These are phyloP conservation scores for Aradophagus sp. DNA, from an alignment of 1,140 invertebrate species.

Conservation along the genomic window DNA sequence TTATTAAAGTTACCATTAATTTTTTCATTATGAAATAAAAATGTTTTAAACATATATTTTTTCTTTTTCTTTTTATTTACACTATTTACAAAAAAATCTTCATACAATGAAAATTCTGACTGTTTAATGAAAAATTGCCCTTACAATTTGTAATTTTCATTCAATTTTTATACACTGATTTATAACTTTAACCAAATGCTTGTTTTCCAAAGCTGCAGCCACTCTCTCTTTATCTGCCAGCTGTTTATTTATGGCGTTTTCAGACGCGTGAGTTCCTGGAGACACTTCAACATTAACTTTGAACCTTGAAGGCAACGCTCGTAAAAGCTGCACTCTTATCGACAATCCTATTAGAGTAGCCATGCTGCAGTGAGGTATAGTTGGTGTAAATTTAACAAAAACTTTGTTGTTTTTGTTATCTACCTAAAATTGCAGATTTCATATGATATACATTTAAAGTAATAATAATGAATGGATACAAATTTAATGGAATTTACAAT, in stretches of 20 bases:
- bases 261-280: constrained; percentile 94
- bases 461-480: too few species aligned
- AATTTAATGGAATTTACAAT: too few species aligned
- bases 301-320: constrained; percentile 89
- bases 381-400: constrained; percentile 93
- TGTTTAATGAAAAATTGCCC: too few species aligned
- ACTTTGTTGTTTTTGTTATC: constrained; percentile 84
- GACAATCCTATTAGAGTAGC: constrained; percentile 96
- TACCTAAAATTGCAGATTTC: constrained; percentile 71
- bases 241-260: constrained; percentile 96
- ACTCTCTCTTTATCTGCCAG: constrained; percentile 98
- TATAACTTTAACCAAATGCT: constrained; percentile 91
- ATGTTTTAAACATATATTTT: too few species aligned
- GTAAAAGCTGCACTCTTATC: constrained; percentile 90
- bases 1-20: too few species aligned
- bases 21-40: too few species aligned
- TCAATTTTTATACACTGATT: constrained; percentile 88
- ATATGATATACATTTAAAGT: too few species aligned
- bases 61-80: too few species aligned
- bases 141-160: too few species aligned
- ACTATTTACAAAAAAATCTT: too few species aligned
- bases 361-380: constrained; percentile 99
- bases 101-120: too few species aligned
- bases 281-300: constrained; percentile 94
- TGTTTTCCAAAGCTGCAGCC: constrained; percentile 96